Evolutionary conservation across 2,113 vertebrate genomes (phyloP), one percentile per base, ranked within the genome.

Genomic region (Notothenia rossii): DNA sequence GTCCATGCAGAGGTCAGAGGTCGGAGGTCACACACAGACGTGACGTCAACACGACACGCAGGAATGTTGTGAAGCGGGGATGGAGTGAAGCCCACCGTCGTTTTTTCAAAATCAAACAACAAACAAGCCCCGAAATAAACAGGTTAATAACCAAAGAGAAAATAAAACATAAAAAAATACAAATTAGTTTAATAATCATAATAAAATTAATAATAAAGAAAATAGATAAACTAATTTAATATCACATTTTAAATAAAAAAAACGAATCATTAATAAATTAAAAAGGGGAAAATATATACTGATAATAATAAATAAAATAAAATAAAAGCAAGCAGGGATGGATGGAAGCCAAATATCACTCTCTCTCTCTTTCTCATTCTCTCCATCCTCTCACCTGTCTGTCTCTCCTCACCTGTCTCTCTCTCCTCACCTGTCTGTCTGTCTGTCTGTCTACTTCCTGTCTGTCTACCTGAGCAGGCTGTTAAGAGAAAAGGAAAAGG

Each of bases 1-100:
- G 92, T 94, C 93, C 95, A 95, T 95, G 94, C 94, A 95, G 79
- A 85, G 81, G 86, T 90, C 94, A 95, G 79, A 85, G 81, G 86
- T 90, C 22, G 56, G 69, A 90, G 88, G 90, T 89, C 92, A 88
- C 89, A 91, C 78, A 92, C 90, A 92, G 87, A 92, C 90, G 93
- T 94, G 94, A 94, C 92, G 86, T 94, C 93, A 94, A 89, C 89
- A 95, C 84, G 76, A 94, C 94, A 94, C 91, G 92, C 84, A 93
- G 92, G 92, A 85, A 94, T 91, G 93, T 94, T 81, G 91, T 91
- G 91, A 91, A 95, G 94, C 33, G 85, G 89, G 85, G 92, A 95
- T 95, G 94, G 86, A 92, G 94, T 95, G 95, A 94, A 93, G 94
- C 93, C 91, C 89, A 88, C 89, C 81, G 83, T 84, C 67, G 45